Base-by-base conservation (phyloP, 2,888 invertebrate species). In the Drosophila robusta region DNA sequence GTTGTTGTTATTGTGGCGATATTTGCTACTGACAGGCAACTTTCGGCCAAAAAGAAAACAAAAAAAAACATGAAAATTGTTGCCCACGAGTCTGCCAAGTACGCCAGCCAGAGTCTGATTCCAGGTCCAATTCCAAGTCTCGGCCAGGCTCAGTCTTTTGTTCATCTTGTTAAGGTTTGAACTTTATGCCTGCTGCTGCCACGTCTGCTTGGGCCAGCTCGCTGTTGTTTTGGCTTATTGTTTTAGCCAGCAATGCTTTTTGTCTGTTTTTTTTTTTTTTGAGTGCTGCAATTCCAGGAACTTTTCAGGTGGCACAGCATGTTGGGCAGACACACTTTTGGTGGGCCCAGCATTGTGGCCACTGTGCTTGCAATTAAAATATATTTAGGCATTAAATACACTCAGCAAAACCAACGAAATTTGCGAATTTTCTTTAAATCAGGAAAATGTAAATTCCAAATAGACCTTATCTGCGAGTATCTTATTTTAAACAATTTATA, bases 221-320 rank as follows among this genome's bases (percentile, higher is more conserved):
- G 41, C 52, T 46, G 60, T 51, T 44, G 61, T 44, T 68, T 69
- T 70, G 70, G 77, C 78, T 87, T 86, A 84, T 86, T 88, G 78
- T 86, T 84, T 76, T 47, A 55, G 75, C 51, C 61, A 42, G 65
- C 57, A 64, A 62, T 44, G 34, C 32, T 14, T 7, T 36, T 36
- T 42, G 61, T 65, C 54, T 16, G 16, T 42, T 41, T 45, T 52
- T 55, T 46, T 36, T 39, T 56, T 71, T 52, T 61, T 78, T 79
- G 61, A 70, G 70, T 75, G 79, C 75, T 78, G 71, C 75, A 80
- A 62, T 89, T 87, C 89, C 82, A 70, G 76, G 89, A 89, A 87
- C 89, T 87, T 87, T 87, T 87, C 86, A 89, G 86, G 86, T 87
- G 86, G 89, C 89, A 84, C 85, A 81, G 87, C 89, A 76, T 84